Percentiles rank a stretch among this genome's conserved stretches.
Conservation (phyloP, 2,797 vertebrate genomes). For the Rhinoraja longicauda region DNA sequence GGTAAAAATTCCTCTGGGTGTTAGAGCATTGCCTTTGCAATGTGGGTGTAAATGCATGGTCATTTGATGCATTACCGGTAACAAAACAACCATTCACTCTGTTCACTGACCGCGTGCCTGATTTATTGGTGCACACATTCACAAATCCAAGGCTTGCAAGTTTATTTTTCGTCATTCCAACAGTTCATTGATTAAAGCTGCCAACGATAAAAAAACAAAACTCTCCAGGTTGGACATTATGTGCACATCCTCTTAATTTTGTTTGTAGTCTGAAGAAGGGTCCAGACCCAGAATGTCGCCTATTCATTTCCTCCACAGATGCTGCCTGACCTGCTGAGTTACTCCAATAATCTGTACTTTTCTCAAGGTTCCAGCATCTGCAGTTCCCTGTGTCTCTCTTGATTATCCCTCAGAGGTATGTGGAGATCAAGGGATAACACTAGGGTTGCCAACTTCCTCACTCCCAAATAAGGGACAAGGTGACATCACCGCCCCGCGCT, state of each 20-base stretch:
- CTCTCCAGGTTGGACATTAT: background rate
- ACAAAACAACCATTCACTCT: constrained; percentile 4
- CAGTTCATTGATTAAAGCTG: background rate
- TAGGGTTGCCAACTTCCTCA: too few relatives aligned
- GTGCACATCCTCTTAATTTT: background rate
- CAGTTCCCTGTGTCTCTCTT: too few relatives aligned
- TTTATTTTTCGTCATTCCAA: background rate
- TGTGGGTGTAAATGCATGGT: background rate
- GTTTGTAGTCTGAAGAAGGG: too few relatives aligned
- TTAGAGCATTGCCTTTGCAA: background rate
- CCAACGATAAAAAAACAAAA: background rate
- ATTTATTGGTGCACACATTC: background rate
- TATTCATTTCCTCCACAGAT: too few relatives aligned
- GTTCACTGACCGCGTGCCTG: background rate
- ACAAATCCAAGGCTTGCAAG: background rate
- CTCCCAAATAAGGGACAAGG: too few relatives aligned
- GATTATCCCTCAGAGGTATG: background rate
- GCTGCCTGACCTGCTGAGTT: too few relatives aligned
- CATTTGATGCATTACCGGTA: background rate
- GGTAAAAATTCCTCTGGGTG: constrained; percentile 21
- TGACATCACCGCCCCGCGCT: too few relatives aligned
- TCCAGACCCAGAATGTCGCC: too few relatives aligned
- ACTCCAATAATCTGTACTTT: too few relatives aligned
- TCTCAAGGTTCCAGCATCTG: too few relatives aligned
- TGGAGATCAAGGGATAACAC: background rate